Evolutionary conservation across 2,888 invertebrate genomes (phyloP), one percentile per base, ranked within the genome.

Genomic region (Gnatocerus cornutus): DNA sequence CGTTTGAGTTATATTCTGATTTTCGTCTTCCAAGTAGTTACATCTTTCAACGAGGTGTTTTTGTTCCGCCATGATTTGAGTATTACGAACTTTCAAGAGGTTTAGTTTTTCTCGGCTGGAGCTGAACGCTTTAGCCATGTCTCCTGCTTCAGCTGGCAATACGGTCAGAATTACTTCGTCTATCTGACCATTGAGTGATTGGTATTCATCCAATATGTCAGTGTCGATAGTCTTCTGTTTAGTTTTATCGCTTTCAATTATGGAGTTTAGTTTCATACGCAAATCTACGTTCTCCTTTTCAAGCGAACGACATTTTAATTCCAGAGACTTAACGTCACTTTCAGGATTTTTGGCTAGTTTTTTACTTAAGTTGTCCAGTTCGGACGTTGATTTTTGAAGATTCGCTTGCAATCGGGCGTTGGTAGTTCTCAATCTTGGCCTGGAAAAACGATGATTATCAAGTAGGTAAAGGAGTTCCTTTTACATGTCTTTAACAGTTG

Each of bases 51-150:
- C 9, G 9, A 76, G 55, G 6, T 63, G 41, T 16, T 73, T 70
- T 37, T 77, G 77, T 41, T 78, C 77, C 45, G 69, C 58, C 27
- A 69, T 13, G 29, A 78, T 13, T 77, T 79, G 53, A 56, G 8
- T 59, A 43, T 14, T 56, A 29, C 80, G 78, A 8, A 76, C 68
- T 61, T 81, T 80, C 10, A 79, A 73, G 14, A 73, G 71, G 1
- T 75, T 59, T n/a, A 82, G 59, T 66, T 82, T 80, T 61, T 81
- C 81, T 69, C 82, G 80, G 14, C 76, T 76, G n/a, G 72, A 72
- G 3, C 78, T 72, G 29, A 83, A 73, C 72, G 83, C 80, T 53
- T 76, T 80, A 9, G 80, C 72, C 5, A 83, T 73, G 39, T 83
- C 82, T 9, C 81, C 81, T n/a, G 79, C 75, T 7, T 82, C 82